Base-by-base conservation (phyloP, 2,797 vertebrate species). In the Cephalopachus bancanus region DNA sequence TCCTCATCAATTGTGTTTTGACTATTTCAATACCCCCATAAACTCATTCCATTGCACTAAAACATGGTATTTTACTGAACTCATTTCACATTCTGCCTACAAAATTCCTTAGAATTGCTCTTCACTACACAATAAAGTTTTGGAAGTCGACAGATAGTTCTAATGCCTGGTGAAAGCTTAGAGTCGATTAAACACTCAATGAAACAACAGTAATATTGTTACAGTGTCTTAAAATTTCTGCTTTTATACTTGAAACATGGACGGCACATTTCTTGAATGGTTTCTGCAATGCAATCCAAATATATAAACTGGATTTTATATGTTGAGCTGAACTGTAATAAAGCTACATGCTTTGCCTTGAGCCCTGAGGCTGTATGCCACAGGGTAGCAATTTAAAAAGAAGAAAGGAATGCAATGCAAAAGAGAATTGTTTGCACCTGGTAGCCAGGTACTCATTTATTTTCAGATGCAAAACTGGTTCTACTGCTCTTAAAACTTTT, bases 181-280 rank as follows among this genome's bases (percentile, higher is more conserved):
- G 65, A 96, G 86, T 64, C 22, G 24, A 53, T 97, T 80, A 92
- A 91, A 91, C 65, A 96, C 69, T 69, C 88, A 89, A 76, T 57
- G 93, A 97, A 97, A 87, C 8, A 67, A 83, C 0, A 88, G 65
- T 90, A 71, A 76, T 83, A 26, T 24, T 80, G 62, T 91, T 86
- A 96, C 10, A 79, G 12, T 62, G 67, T 65, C 85, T 78, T 92
- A 94, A 92, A 90, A 86, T 30, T 37, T 83, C 57, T 75, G 60
- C 60, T 72, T 92, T 89, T 55, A 93, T 67, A 92, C 53, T 75
- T 78, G 87, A 84, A 80, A 90, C 91, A 62, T 0, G 64, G 55
- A 75, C 30, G 53, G 76, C 62, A 30, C 62, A 62, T 64, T 97
- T 86, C 86, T 89, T 69, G n/a, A 89, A 89, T 67, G 92, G 65